Evolutionary conservation across 2,797 vertebrate genomes (phyloP), one percentile per base, ranked within the genome.

Genomic region (Erpetoichthys calabaricus): DNA sequence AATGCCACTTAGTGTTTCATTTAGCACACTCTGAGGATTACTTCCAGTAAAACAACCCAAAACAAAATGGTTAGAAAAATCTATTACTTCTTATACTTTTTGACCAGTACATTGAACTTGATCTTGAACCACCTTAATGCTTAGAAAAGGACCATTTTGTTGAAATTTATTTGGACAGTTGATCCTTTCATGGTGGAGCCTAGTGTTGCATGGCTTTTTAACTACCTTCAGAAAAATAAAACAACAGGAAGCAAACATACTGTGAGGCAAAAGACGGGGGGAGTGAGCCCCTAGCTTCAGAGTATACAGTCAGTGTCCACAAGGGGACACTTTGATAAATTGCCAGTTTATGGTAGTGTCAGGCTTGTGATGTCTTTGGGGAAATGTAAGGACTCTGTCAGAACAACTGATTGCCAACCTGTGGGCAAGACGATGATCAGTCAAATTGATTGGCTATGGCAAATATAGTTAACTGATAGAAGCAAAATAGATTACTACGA

Each of bases 361-460:
- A 85, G 80, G 85, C 76, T 70, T 71, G 60, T 63, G 70, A 73
- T 64, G 79, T 86, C 91, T 90, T 73, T 65, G 67, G 91, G 91
- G 91, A 91, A 87, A 91, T 84, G 80, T 67, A 66, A 71, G 71
- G 77, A 78, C 80, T 78, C 79, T 78, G 72, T 73, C 74, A 64
- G 63, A 79, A 84, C 79, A 85, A 89, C 87, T 89, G 89, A 93
- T 93, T 90, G 86, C 82, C 83, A 84, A 85, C 82, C 88, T 83
- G 83, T 86, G 86, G 84, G 82, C 70, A 56, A 68, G 66, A 68
- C 70, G 73, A 82, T 89, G 88, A 97, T 97, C 92, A 89, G 89
- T 97, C 94, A 94, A 77, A 71, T 81, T 89, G 90, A 95, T 91
- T 81, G 73, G 89, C 75, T 80, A 77, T 78, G 88, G 90, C 90